phyloP scores from a whole-genome alignment of 2,113 vertebrate genomes.

The Bungarus multicinctus region DNA sequence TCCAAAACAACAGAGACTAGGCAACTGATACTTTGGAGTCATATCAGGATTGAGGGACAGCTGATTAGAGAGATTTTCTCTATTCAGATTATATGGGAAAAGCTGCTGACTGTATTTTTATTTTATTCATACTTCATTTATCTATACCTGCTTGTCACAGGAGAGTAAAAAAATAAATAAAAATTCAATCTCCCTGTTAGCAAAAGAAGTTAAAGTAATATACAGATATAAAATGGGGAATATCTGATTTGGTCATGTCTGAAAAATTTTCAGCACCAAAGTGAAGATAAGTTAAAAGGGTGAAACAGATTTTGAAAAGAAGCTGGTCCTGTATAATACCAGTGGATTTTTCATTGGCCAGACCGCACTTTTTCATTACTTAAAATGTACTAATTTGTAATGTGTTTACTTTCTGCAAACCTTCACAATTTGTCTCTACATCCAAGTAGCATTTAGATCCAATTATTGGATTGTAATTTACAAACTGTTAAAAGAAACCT shows the following conservation, averaged over 20 bases:
- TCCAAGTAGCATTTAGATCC: not conserved
- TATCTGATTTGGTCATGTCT: not conserved
- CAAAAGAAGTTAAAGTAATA: not conserved
- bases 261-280: not conserved
- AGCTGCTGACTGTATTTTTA: not conserved
- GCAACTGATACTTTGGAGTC: not conserved
- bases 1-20: not conserved
- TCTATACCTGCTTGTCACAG: no score
- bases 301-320: not conserved
- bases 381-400: not conserved
- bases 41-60: not conserved
- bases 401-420: not conserved
- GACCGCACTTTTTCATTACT: not conserved
- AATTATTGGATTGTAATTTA: not conserved
- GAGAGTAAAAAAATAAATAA: not conserved
- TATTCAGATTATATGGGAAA: not conserved
- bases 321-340: not conserved
- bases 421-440: not conserved
- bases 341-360: not conserved
- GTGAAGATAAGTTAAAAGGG: not conserved
- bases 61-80: not conserved
- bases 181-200: not conserved
- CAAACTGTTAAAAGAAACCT: not conserved
- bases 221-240: not conserved
- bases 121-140: not conserved